Conservation (phyloP, 2,797 vertebrate species). For the Alca torda region DNA sequence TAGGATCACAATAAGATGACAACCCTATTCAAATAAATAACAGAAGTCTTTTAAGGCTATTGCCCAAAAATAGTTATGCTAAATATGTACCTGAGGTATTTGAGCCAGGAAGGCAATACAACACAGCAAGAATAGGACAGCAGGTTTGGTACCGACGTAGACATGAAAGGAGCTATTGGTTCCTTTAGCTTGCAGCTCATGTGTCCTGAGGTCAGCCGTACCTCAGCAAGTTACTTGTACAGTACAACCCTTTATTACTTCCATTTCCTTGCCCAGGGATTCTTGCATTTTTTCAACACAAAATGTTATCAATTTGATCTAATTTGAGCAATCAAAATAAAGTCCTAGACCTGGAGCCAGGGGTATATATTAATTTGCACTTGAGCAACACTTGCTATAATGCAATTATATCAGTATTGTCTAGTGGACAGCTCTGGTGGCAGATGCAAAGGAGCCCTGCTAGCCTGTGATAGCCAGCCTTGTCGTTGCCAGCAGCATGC, state of each 20-base stretch:
- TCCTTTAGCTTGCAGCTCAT: neutral
- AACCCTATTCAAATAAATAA: conserved; percentile 43
- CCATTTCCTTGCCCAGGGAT: neutral
- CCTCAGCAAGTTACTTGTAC: neutral
- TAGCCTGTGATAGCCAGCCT: neutral
- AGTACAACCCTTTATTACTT: neutral
- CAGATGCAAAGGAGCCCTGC: neutral
- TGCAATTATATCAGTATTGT: neutral
- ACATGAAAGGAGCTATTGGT: neutral
- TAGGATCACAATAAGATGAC: conserved; percentile 7
- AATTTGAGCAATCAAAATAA: neutral
- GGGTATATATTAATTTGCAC: neutral
- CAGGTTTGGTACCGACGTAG: neutral
- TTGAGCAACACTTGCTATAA: neutral
- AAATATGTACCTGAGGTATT: neutral
- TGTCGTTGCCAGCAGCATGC: neutral
- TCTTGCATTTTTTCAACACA: neutral
- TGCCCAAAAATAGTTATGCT: neutral
- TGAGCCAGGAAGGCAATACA: neutral
- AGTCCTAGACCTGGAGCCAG: neutral
- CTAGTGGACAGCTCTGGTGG: neutral
- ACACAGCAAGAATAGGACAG: neutral
- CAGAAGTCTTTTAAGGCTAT: neutral
- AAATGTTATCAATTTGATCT: neutral
- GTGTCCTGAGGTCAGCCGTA: neutral